Evolutionary conservation across 2,888 invertebrate species (phyloP).

Genomic region (Steinernema carpocapsae): DNA sequence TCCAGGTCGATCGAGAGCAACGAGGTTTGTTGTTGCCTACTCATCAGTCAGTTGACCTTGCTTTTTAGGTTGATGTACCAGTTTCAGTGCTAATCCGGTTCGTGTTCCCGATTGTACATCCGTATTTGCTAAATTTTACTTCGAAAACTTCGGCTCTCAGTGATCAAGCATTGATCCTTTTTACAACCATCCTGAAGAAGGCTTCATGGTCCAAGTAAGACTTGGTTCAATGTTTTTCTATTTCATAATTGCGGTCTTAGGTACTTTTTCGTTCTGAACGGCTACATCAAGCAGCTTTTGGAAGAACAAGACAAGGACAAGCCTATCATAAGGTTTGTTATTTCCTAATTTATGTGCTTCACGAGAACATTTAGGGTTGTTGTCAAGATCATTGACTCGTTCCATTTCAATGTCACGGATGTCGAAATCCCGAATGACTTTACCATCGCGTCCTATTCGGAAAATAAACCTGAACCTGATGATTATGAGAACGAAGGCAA

Average conservation of each 20-base stretch:
- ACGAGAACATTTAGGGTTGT: conserved; percentile 67
- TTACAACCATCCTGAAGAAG: conserved; percentile 79
- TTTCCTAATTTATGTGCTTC: background rate
- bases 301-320: conserved; percentile 80
- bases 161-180: conserved; percentile 74
- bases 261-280: conserved; percentile 80
- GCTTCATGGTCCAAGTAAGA: conserved; percentile 84
- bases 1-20: conserved; percentile 68
- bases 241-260: background rate
- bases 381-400: conserved; percentile 81
- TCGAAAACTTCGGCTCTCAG: conserved; percentile 76
- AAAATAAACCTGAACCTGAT: background rate
- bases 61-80: conserved; percentile 42
- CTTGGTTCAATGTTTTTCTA: background rate
- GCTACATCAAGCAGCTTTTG: conserved; percentile 81
- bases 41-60: conserved; percentile 3
- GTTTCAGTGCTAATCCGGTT: conserved; percentile 80
- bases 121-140: conserved; percentile 81
- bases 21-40: conserved; percentile 42
- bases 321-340: conserved; percentile 69
- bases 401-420: conserved; percentile 83
- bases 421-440: conserved; percentile 32
- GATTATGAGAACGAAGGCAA: background rate
- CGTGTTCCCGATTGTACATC: conserved; percentile 82
- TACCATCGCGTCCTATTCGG: background rate